A percentile compares a stretch with the other conserved stretches of the same genome.
Evolutionary conservation across 2,797 vertebrate genomes (phyloP).

Genomic region (Molossus alvarezi): DNA sequence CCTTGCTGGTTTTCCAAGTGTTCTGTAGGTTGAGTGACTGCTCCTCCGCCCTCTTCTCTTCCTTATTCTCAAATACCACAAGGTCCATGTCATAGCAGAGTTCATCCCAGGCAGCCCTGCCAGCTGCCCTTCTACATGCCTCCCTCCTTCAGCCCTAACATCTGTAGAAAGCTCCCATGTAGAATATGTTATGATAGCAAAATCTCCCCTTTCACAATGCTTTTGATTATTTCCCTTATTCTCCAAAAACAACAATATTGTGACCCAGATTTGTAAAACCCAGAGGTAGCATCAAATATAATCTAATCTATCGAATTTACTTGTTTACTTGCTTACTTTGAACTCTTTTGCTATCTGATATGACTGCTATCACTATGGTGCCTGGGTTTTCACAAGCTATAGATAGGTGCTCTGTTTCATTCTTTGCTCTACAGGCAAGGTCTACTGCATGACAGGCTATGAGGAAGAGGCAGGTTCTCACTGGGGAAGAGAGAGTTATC

Average conservation of each 20-base stretch:
- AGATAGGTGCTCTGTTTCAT: not conserved
- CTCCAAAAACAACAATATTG: slow-evolving; percentile 54
- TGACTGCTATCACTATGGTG: not conserved
- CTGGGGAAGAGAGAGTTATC: not conserved
- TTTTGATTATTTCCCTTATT: slow-evolving; percentile 31
- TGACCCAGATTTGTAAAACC: slow-evolving; percentile 65
- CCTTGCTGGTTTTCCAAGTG: not conserved
- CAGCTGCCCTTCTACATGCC: not conserved
- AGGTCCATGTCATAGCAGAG: not conserved
- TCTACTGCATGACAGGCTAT: not conserved
- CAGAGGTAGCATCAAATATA: not conserved
- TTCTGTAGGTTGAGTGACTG: not conserved
- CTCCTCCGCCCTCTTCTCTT: not conserved
- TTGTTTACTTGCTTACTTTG: slow-evolving; percentile 15
- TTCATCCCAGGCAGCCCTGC: not conserved
- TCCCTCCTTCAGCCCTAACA: slow-evolving; percentile 32
- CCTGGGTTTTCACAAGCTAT: not conserved
- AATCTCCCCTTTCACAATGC: slow-evolving; percentile 52
- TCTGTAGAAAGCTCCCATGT: slow-evolving; percentile 55
- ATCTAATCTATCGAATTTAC: slow-evolving; percentile 52
- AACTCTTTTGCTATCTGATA: slow-evolving; percentile 11
- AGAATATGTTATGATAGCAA: slow-evolving; percentile 22
- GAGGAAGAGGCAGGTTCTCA: not conserved
- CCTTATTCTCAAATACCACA: slow-evolving; percentile 12
- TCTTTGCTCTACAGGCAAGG: not conserved